Evolutionary conservation across 1,140 invertebrate species (phyloP), one percentile per base, ranked within the genome.

Genomic region (Aphis gossypii): DNA sequence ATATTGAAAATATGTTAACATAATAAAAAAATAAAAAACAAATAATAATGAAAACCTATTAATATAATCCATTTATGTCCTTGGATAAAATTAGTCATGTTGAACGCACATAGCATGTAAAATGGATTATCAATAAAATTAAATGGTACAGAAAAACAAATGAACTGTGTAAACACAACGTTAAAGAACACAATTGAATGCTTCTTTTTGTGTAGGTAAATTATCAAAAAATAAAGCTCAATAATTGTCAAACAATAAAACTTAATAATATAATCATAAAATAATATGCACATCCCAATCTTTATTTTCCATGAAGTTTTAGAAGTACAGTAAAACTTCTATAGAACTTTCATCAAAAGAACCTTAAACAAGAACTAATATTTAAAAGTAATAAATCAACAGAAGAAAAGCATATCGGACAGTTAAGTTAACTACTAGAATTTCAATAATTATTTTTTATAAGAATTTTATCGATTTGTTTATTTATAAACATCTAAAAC

Each of bases 191-290:
- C 9, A 68, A 68, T 11, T 18, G 30, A 9, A 68, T 68, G 9
- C 30, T 18, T 68, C 5, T 11, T 68, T 21, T n/a, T 68, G n/a
- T 68, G 60, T 18, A 68, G 0, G 60, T 7, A n/a, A 76, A 76
- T n/a, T 76, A 76, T 35, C n/a, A 76, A 76, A n/a, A 68, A 76
- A 76, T n/a, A n/a, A 68, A n/a, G n/a, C 4, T 20, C 18, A 76
- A 76, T 76, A 76, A n/a, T 20, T 20, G 11, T 76, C 30, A 76
- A 76, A 76, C 60, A 11, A 76, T 20, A 76, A 68, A 76, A 76
- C n/a, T 76, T 76, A 76, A 76, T 76, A n/a, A 76, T n/a, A 35
- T 76, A n/a, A 76, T 76, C 60, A 76, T n/a, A 18, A 76, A 76
- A 76, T 76, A 76, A 76, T 76, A 76, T 76, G 60, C 30, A 76